Base-by-base conservation (phyloP, 2,888 invertebrate species). In the Xestoiulus laeticollis region DNA sequence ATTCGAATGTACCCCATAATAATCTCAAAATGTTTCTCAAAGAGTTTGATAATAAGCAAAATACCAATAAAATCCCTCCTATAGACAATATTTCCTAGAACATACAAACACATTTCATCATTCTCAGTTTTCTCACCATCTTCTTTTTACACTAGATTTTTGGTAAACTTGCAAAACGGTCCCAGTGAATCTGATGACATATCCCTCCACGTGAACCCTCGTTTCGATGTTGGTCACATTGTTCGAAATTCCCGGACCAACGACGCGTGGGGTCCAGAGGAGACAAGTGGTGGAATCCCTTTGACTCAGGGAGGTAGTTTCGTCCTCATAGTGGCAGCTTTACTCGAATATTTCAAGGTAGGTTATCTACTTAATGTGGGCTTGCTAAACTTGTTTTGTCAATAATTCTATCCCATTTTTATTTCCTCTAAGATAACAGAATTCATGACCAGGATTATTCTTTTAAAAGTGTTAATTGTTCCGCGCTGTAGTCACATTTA, bases 141-240 rank as follows among this genome's bases (percentile, higher is more conserved):
- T 85, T 85, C 1, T 32, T 44, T 86, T 16, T 19, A 10, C 16
- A 0, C 4, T 30, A 87, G 87, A 44, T 87, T 44, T 30, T 22
- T 53, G 14, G 84, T 87, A n/a, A 87, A 87, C 87, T 53, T 87
- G 83, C 38, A 87, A 53, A 26, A 26, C 84, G 87, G 78, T 10
- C 43, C 82, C n/a, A 86, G 86, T 53, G 87, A 87, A n/a, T 43
- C 43, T 84, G 84, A 78, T 38, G 84, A 87, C 84, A 85, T 84
- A 30, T 38, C 22, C 59, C 85, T 87, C 33, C 87, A 87, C 59
- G 85, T 87, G 33, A 87, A 87, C 85, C 87, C 87, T 12, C 87
- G 87, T 32, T 68, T 87, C 33, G 87, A 78, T 30, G 26, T 19
- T 6, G 85, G 87, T 85, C 44, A 59, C 32, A 68, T 87, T 48